Evolutionary conservation across 2,113 vertebrate species (phyloP).

Genomic region (Oryzias curvinotus): DNA sequence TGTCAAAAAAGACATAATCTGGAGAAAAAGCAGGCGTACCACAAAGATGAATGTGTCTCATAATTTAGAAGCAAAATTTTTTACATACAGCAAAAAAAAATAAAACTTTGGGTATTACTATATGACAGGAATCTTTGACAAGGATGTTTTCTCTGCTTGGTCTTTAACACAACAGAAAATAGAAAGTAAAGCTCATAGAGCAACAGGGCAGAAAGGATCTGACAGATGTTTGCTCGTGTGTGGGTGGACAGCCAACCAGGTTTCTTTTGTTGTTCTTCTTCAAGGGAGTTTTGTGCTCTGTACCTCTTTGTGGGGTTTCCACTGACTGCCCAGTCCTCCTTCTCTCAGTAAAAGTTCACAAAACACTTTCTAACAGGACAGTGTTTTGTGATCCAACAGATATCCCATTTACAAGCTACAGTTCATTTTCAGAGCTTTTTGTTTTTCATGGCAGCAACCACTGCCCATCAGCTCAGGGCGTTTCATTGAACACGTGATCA

Average conservation of each 20-base stretch:
- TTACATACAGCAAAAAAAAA: background rate
- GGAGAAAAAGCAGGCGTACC: background rate
- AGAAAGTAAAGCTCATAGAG: constrained; percentile 9
- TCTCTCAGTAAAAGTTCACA: constrained; percentile 3
- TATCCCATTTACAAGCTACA: no score
- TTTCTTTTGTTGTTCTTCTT: constrained; percentile 48
- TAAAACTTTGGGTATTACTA: background rate
- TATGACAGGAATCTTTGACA: constrained; percentile 1
- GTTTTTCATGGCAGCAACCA: no score
- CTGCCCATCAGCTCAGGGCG: no score
- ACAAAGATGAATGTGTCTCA: background rate
- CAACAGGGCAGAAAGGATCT: constrained; percentile 15
- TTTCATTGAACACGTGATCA: no score
- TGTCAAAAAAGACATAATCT: constrained; percentile 24
- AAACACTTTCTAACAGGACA: background rate
- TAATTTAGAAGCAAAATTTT: background rate
- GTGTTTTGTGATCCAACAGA: background rate
- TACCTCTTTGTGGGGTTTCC: constrained; percentile 25
- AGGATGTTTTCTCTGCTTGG: constrained; percentile 7
- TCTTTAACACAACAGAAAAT: constrained; percentile 21
- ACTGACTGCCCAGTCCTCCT: constrained; percentile 3
- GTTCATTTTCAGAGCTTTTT: no score
- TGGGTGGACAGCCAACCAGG: constrained; percentile 37
- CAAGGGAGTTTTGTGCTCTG: constrained; percentile 30
- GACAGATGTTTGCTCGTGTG: constrained; percentile 31